Evolutionary conservation across 2,113 vertebrate genomes (phyloP).

Genomic region (Cynoglossus semilaevis): DNA sequence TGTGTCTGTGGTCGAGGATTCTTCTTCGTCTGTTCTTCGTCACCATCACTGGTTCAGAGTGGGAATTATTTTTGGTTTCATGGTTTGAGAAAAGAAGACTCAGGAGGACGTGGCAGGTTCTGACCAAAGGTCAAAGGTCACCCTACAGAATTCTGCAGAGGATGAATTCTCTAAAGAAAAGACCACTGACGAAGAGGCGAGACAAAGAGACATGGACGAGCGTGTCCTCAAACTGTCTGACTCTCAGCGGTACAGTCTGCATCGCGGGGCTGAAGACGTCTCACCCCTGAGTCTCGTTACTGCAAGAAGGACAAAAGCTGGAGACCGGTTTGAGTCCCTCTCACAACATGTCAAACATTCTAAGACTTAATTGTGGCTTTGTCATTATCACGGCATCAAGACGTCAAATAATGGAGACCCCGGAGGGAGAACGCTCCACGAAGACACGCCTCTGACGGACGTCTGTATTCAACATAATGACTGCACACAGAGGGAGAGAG

Average conservation of each 20-base stretch:
- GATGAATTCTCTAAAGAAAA: no score
- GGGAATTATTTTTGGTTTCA: no score
- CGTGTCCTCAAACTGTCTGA: no score
- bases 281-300: slow-evolving; percentile 9
- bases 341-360: slow-evolving; percentile 11
- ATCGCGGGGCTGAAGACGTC: not conserved
- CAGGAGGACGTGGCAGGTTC: not conserved
- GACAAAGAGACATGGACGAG: no score
- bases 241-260: no score
- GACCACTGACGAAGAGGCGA: no score
- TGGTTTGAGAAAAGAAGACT: not conserved
- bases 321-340: slow-evolving; percentile 1
- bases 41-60: no score
- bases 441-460: not conserved
- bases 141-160: no score
- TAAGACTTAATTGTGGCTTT: slow-evolving; percentile 28
- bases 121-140: no score
- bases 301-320: not conserved
- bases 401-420: slow-evolving; percentile 35
- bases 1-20: no score
- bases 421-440: not conserved
- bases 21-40: no score
- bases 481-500: not conserved
- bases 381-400: slow-evolving; percentile 38
- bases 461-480: slow-evolving; percentile 36